Conservation (phyloP, 2,888 invertebrate genomes). For the Sphecodes monilicornis region DNA sequence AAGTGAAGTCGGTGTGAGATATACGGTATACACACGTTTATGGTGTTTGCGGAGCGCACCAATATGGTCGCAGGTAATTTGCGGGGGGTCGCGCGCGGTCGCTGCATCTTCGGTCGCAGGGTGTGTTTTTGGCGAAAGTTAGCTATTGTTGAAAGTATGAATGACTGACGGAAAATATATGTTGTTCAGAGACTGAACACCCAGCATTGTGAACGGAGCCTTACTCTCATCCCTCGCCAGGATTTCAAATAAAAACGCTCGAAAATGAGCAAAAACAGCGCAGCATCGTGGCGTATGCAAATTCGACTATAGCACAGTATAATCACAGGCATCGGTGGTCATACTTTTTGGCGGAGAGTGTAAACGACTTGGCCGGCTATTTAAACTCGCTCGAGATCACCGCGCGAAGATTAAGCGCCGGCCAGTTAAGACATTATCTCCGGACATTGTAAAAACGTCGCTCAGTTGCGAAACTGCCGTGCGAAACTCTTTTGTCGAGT, state of each 20-base stretch:
- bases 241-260: background rate
- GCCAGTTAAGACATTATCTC: conserved; percentile 72
- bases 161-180: too few species aligned
- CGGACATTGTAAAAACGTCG: conserved; percentile 60
- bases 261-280: conserved; percentile 13
- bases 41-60: too few species aligned
- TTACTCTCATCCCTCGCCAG: background rate
- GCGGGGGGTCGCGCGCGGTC: too few species aligned
- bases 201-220: background rate
- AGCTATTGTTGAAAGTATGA: too few species aligned
- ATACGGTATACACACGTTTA: too few species aligned
- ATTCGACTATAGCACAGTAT: conserved; percentile 55
- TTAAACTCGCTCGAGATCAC: conserved; percentile 70
- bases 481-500: conserved; percentile 21
- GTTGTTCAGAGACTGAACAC: too few species aligned
- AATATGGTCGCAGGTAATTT: too few species aligned
- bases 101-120: too few species aligned
- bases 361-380: conserved; percentile 66
- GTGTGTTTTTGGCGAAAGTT: too few species aligned
- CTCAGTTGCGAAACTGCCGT: conserved; percentile 58
- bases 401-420: conserved; percentile 58
- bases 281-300: conserved; percentile 59
- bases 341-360: conserved; percentile 68
- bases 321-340: conserved; percentile 55
- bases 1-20: too few species aligned